phyloP scores from a whole-genome alignment of 2,797 vertebrate species.

The Semotilus atromaculatus region DNA sequence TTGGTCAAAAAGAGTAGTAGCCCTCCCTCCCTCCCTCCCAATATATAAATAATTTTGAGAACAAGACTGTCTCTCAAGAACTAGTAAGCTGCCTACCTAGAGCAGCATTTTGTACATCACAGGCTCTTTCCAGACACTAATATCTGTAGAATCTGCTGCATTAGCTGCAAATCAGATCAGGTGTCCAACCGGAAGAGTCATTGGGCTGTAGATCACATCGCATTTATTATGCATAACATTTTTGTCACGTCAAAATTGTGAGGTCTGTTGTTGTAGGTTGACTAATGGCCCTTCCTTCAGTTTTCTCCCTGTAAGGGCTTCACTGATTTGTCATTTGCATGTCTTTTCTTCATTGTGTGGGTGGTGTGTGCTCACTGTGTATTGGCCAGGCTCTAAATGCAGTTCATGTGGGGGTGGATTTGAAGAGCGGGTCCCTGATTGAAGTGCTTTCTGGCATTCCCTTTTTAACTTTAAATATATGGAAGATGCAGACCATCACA shows the following conservation, averaged over 20 bases:
- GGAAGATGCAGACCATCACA: not conserved
- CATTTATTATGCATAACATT: constrained; percentile 30
- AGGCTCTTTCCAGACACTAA: not conserved
- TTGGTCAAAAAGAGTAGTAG: not conserved
- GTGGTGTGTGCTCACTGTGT: constrained; percentile 51
- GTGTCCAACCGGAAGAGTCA: constrained; percentile 6
- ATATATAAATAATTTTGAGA: not conserved
- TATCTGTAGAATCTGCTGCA: not conserved
- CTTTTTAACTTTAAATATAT: constrained; percentile 36
- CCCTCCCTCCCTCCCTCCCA: too few species aligned
- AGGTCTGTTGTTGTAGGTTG: constrained; percentile 44
- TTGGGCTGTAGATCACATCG: constrained; percentile 22
- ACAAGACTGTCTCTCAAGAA: constrained; percentile 15
- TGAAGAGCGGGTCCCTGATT: constrained; percentile 39
- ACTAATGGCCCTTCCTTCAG: constrained; percentile 31
- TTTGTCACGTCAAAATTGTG: constrained; percentile 21
- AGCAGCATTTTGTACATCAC: not conserved
- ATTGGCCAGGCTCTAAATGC: constrained; percentile 51
- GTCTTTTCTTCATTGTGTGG: constrained; percentile 51
- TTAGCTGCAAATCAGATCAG: constrained; percentile 21
- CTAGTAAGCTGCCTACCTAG: not conserved
- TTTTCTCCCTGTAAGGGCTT: constrained; percentile 36
- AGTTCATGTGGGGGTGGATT: constrained; percentile 52
- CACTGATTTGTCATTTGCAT: constrained; percentile 57
- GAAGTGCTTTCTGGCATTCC: constrained; percentile 42